phyloP scores from a whole-genome alignment of 2,797 vertebrate species.

The Sternotherus odoratus region DNA sequence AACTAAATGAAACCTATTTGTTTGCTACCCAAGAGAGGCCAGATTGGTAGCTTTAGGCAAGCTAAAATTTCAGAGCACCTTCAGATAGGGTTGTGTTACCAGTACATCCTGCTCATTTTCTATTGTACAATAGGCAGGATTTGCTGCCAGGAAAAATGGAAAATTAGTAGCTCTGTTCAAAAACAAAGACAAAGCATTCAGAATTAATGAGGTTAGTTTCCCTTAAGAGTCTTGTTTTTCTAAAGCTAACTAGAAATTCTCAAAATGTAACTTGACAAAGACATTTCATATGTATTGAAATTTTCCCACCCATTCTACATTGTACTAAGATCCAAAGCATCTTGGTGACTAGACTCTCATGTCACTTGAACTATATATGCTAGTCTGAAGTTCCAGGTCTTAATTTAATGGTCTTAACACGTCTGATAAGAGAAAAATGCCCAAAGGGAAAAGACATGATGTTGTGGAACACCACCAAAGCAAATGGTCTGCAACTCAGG shows the following conservation, averaged over 20 bases:
- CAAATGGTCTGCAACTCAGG: neutral
- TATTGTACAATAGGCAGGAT: slow-evolving; percentile 54
- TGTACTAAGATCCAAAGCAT: neutral
- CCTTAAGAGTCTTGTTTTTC: neutral
- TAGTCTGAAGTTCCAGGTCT: neutral
- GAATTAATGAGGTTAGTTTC: neutral
- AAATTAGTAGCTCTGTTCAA: slow-evolving; percentile 55
- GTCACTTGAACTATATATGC: rapidly evolving
- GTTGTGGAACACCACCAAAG: neutral
- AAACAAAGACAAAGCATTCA: slow-evolving; percentile 47
- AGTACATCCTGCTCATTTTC: slow-evolving; percentile 63
- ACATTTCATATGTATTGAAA: neutral
- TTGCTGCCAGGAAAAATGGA: slow-evolving; percentile 65
- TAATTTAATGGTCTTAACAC: neutral
- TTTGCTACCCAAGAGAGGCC: slow-evolving; percentile 19
- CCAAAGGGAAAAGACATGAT: neutral
- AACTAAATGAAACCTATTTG: neutral
- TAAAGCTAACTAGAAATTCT: neutral
- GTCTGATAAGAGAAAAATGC: neutral
- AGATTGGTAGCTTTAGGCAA: neutral
- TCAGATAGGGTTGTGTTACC: neutral
- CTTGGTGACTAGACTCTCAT: neutral
- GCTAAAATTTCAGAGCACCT: slow-evolving; percentile 16
- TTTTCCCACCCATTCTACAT: rapidly evolving
- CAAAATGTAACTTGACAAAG: neutral